Evolutionary conservation across 2,113 vertebrate species (phyloP), one percentile per base, ranked within the genome.

Genomic region (Lipophrys pholis): DNA sequence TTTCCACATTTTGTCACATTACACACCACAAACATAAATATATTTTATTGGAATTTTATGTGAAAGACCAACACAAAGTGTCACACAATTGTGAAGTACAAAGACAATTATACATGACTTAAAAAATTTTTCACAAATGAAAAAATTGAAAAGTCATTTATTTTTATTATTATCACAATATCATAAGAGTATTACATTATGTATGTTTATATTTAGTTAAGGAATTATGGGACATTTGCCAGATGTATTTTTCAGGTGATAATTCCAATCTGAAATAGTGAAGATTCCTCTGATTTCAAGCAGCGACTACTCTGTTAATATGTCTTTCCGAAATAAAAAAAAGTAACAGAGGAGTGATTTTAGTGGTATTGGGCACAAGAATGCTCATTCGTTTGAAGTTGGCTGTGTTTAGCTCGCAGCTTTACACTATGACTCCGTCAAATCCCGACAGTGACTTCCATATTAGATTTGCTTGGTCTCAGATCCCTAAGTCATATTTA

Each of bases 401-500:
- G 51, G 69, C 63, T 60, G 46, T 69, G 76, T 81, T 84, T 74
- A 81, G 71, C 71, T 72, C 43, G 73, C 10, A 53, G 69, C 73
- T 58, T 86, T 51, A 75, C 54, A 69, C 42, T 69, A 49, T 62
- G 71, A 59, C 69, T 82, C 73, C 66, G 68, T 87, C 59, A 86
- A 88, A 90, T 90, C 85, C 84, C 69, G 21, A 38, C 76, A 81
- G 79, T 81, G 71, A 77, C 76, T 84, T 78, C 53, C 70, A 73
- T 76, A 89, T 90, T 80, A 78, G 56, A 84, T 86, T 67, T 88
- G 83, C 69, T 52, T 36, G 73, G 54, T 66, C 76, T 85, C 73
- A 46, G 76, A 86, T 86, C 84, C 66, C 65, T 71, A 9, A 76
- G 71, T 77, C 64, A 81, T 78, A 81, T 87, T 87, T 76, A 86